Conservation (phyloP, 1,140 invertebrate species). For the Papilio aristodemus region DNA sequence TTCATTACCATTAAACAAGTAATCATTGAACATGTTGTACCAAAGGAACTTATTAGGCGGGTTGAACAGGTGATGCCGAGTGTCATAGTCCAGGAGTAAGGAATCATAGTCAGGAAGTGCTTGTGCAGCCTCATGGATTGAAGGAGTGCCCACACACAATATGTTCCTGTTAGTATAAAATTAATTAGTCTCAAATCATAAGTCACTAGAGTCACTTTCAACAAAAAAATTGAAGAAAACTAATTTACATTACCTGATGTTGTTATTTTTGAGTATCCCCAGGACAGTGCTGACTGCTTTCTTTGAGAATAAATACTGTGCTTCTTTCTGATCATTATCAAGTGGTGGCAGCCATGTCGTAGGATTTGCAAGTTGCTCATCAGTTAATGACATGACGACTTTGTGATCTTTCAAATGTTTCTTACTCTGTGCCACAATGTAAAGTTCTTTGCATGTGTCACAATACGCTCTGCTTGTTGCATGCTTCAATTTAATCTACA, state of each 20-base stretch:
- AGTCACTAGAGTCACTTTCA: no score
- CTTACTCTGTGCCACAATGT: slow-evolving; percentile 66
- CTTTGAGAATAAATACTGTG: slow-evolving; percentile 71
- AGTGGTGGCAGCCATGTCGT: slow-evolving; percentile 62
- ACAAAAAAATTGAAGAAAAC: neutral
- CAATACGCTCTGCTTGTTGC: slow-evolving; percentile 82
- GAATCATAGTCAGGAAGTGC: slow-evolving; percentile 81
- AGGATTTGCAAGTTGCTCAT: slow-evolving; percentile 59
- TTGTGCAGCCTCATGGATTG: slow-evolving; percentile 86
- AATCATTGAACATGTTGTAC: slow-evolving; percentile 95
- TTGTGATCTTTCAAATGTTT: slow-evolving; percentile 67
- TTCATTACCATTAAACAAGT: slow-evolving; percentile 86
- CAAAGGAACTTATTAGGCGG: slow-evolving; percentile 85
- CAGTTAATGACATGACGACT: slow-evolving; percentile 56
- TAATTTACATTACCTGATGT: slow-evolving; percentile 57
- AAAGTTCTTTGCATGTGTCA: slow-evolving; percentile 83
- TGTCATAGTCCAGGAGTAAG: slow-evolving; percentile 89
- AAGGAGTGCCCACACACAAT: slow-evolving; percentile 89
- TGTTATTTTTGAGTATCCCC: slow-evolving; percentile 69
- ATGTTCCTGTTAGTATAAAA: slow-evolving; percentile 81
- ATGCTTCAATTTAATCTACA: slow-evolving; percentile 67
- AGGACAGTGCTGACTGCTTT: slow-evolving; percentile 64
- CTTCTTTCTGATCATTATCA: slow-evolving; percentile 66
- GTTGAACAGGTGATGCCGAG: slow-evolving; percentile 87
- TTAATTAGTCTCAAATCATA: neutral